phyloP scores from a whole-genome alignment of 2,113 vertebrate genomes.

The Pseudorectes ferrugineus region DNA sequence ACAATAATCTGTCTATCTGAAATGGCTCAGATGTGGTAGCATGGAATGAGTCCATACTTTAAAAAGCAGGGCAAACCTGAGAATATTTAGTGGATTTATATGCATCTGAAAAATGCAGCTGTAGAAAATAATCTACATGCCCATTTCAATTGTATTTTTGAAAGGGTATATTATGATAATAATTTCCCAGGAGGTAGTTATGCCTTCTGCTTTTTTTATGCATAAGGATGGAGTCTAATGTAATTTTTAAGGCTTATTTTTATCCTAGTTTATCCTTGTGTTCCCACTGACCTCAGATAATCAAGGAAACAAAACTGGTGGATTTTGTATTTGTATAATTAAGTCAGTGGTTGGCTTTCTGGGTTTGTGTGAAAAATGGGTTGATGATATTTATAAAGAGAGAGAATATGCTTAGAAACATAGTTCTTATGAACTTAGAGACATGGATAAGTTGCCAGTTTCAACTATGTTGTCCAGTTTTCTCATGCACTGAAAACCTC shows the following conservation, averaged over 20 bases:
- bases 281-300: background rate
- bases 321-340: background rate
- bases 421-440: background rate
- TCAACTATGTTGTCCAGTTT: background rate
- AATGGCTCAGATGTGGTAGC: background rate
- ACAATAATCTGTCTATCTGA: background rate
- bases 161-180: background rate
- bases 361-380: background rate
- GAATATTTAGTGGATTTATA: background rate
- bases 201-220: background rate
- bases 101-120: background rate
- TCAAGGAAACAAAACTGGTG: background rate
- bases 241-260: background rate
- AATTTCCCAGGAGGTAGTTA: background rate
- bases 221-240: background rate
- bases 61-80: background rate
- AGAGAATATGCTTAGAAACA: background rate
- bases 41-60: background rate
- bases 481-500: slow-evolving; percentile 1
- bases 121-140: background rate
- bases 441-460: background rate
- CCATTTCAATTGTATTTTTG: background rate
- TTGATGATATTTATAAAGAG: background rate
- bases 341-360: background rate
- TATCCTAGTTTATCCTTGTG: background rate